Base-by-base conservation (phyloP, 2,797 vertebrate genomes). In the Merluccius polli region DNA sequence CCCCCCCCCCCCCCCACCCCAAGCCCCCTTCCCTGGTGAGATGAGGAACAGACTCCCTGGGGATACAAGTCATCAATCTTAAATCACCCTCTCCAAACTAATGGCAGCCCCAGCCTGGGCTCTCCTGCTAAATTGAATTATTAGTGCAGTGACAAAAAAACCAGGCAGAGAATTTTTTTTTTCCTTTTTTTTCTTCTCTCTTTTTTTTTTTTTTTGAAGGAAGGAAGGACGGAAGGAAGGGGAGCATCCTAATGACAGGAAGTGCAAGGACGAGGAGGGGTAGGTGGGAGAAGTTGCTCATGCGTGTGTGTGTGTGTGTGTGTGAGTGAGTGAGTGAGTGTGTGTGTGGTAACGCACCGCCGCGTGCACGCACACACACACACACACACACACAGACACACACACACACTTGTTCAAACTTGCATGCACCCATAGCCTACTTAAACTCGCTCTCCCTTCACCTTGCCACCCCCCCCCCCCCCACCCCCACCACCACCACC, bases 41-140 rank as follows among this genome's bases (percentile, higher is more conserved):
- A 88, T 75, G 79, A 80, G 87, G 87, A 90, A 88, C 85, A 84
- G 79, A 90, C 90, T 94, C 92, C 90, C 92, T 33, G 78, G 91
- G 88, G 93, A 92, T 92, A 91, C 89, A 93, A 94, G 91, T 94
- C 93, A 94, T 95, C 93, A 94, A 94, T 94, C 92, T 94, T 93
- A 93, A 94, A 93, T 94, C 91, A 91, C 85, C 87, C 92, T 89
- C 89, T 92, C 88, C 90, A 90, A 93, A 91, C 92, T 94, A 94
- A 94, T 94, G 93, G 93, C 91, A 90, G 90, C 80, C 85, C 86
- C 87, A 83, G 87, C 87, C 90, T 78, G 36, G 88, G 88, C 85
- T 44, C 86, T 86, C 83, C 93, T 92, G 92, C 91, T 94, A 91
- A 92, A 93, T 93, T 94, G 88, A 94, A 94, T 94, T 94, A 94